A percentile compares a stretch with the other conserved stretches of the same genome.
These are phyloP conservation scores for Limnephilus rhombicus DNA, from an alignment of 2,888 invertebrate species.

Conservation along the genomic window DNA sequence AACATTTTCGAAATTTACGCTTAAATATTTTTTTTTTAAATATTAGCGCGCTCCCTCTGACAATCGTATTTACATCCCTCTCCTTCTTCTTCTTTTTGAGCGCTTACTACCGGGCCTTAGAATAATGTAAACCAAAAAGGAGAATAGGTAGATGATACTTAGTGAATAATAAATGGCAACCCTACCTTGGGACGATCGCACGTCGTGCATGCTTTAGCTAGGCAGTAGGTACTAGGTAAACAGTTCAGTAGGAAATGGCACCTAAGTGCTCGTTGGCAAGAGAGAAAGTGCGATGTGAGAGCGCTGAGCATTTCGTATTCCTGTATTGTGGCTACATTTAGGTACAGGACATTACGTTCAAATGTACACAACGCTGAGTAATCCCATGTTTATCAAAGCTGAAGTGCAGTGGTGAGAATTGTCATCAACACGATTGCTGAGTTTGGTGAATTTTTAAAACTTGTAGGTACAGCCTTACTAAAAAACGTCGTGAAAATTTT, in stretches of 20 bases:
- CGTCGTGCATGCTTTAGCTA: background rate
- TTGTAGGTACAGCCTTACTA: no score
- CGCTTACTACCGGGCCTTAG: no score
- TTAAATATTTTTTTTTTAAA: no score
- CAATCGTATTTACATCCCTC: no score
- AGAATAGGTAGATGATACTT: no score
- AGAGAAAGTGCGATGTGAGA: background rate
- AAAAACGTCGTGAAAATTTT: no score
- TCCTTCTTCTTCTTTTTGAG: no score
- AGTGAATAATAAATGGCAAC: background rate
- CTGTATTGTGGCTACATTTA: background rate
- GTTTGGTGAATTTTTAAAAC: background rate
- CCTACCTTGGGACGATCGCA: background rate
- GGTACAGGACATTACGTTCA: background rate
- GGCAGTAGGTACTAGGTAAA: background rate
- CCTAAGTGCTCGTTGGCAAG: background rate
- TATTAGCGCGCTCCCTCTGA: no score
- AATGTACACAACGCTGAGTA: background rate
- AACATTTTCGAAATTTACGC: no score
- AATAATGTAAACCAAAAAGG: no score
- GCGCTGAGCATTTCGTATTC: background rate
- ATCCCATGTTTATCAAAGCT: background rate
- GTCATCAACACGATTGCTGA: background rate
- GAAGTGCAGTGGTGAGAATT: background rate
- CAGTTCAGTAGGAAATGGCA: background rate